These are phyloP conservation scores for Dione vanillae DNA, from an alignment of 2,888 invertebrate genomes.

Conservation along the genomic window DNA sequence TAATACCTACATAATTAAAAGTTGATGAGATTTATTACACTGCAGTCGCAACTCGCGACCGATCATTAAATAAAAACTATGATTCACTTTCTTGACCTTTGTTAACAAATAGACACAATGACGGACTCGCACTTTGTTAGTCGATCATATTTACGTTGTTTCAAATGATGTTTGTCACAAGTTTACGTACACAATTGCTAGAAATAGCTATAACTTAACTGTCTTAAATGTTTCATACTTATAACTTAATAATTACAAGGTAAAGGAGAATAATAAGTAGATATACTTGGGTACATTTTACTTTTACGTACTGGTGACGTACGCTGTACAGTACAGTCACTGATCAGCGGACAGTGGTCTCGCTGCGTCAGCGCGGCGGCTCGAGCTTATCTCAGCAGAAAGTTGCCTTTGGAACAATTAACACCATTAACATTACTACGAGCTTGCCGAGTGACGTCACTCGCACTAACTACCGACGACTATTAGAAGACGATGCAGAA, in stretches of 20 bases:
- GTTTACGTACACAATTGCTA: neutral
- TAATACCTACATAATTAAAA: neutral
- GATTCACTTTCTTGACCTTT: neutral
- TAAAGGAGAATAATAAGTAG: neutral
- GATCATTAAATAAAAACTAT: neutral
- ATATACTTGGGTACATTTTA: too few species aligned
- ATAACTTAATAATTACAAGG: neutral
- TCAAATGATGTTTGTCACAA: neutral
- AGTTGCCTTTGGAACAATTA: slow-evolving; percentile 28
- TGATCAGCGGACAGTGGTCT: neutral
- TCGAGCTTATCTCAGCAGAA: slow-evolving; percentile 44
- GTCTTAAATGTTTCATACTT: neutral
- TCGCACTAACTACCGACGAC: neutral
- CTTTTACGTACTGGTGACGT: neutral
- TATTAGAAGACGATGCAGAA: neutral
- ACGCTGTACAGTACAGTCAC: neutral
- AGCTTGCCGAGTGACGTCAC: slow-evolving; percentile 44
- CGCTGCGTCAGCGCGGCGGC: slow-evolving; percentile 36
- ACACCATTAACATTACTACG: slow-evolving; percentile 39
- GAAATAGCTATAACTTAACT: neutral
- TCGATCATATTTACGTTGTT: neutral
- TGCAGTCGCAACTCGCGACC: too few species aligned
- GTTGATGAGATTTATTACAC: neutral
- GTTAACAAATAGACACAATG: neutral
- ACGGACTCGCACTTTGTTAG: neutral